phyloP scores from a whole-genome alignment of 2,797 vertebrate species.

The Xerus rutilus region DNA sequence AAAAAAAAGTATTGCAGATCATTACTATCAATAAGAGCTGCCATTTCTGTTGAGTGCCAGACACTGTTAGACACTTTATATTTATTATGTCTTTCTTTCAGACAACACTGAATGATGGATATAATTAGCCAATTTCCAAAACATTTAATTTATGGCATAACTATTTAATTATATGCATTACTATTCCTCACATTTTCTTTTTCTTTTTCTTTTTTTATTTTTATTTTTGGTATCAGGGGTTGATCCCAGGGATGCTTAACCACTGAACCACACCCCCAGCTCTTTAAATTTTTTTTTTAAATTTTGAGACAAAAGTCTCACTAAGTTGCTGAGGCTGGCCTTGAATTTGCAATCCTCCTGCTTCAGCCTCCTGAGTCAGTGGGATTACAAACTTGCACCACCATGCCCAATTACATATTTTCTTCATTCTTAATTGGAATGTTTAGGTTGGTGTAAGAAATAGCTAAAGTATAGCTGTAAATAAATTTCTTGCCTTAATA shows the following conservation, averaged over 20 bases:
- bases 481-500: slow-evolving; percentile 64
- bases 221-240: no score
- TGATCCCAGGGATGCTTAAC: no score
- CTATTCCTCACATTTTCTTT: slow-evolving; percentile 45
- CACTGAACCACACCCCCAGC: no score
- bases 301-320: no score
- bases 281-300: no score
- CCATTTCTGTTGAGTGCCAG: not conserved
- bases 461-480: slow-evolving; percentile 57
- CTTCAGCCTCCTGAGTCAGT: no score
- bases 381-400: no score
- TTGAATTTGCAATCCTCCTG: no score
- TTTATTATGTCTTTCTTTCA: not conserved
- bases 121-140: slow-evolving; percentile 61
- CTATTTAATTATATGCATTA: slow-evolving; percentile 34
- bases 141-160: not conserved
- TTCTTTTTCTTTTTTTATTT: not conserved
- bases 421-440: slow-evolving; percentile 65
- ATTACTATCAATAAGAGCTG: not conserved
- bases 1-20: not conserved
- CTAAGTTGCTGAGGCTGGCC: no score
- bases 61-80: slow-evolving; percentile 6
- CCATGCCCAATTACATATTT: not conserved
- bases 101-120: not conserved
- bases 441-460: slow-evolving; percentile 62